These are phyloP conservation scores for Centropyge bicolor DNA, from an alignment of 2,797 vertebrate genomes.

Conservation along the genomic window DNA sequence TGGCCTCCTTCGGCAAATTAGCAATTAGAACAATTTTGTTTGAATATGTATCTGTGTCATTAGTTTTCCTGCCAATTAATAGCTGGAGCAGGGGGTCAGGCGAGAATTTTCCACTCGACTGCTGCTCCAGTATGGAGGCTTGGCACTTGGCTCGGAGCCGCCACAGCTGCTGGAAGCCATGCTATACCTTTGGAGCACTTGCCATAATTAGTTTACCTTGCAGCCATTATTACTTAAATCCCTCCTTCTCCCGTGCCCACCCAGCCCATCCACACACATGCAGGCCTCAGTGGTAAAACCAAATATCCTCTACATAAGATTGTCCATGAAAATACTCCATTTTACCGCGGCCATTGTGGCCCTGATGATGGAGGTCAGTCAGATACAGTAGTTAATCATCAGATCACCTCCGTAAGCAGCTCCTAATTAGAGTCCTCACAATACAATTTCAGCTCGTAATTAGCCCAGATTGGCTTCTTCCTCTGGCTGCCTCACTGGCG, in stretches of 20 bases:
- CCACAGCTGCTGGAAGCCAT: constrained; percentile 89
- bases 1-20: constrained; percentile 96
- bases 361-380: constrained; percentile 92
- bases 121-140: constrained; percentile 89
- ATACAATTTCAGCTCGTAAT: constrained; percentile 97
- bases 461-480: constrained; percentile 96
- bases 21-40: constrained; percentile 98
- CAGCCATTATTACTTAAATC: constrained; percentile 95
- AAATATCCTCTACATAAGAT: constrained; percentile 85
- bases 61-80: constrained; percentile 98
- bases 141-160: constrained; percentile 88
- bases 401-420: constrained; percentile 94
- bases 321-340: constrained; percentile 87
- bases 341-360: constrained; percentile 79
- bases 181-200: constrained; percentile 91
- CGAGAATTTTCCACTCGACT: constrained; percentile 95
- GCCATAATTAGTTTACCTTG: constrained; percentile 98
- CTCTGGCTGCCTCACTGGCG: constrained; percentile 92
- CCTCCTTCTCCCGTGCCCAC: constrained; percentile 79
- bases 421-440: constrained; percentile 96
- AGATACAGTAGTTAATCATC: constrained; percentile 94
- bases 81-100: constrained; percentile 92
- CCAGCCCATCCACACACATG: constrained; percentile 49
- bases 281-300: constrained; percentile 82
- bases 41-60: constrained; percentile 99